Conservation (phyloP, 2,113 vertebrate genomes). For the Lathamus discolor region DNA sequence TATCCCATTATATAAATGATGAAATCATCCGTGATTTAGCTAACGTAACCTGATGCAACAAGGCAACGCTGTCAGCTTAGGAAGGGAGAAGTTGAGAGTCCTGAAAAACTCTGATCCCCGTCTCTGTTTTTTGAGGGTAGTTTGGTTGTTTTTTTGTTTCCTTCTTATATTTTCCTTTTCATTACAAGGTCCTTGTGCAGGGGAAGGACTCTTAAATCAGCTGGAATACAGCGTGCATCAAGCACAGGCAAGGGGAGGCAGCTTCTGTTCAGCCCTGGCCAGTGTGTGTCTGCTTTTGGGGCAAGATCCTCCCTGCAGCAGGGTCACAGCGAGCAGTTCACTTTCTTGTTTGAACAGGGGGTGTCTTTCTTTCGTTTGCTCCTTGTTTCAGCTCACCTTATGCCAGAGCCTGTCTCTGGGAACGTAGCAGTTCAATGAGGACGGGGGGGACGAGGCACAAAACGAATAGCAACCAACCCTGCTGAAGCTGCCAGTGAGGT, state of each 20-base stretch:
- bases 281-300: not conserved
- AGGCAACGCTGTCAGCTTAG: not conserved
- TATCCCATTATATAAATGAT: not conserved
- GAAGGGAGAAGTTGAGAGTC: not conserved
- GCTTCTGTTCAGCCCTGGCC: not conserved
- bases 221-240: not conserved
- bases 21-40: not conserved
- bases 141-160: not conserved
- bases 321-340: not conserved
- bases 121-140: not conserved
- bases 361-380: not conserved
- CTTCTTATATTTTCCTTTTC: not conserved
- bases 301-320: not conserved
- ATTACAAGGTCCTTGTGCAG: not conserved
- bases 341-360: not conserved
- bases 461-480: not conserved
- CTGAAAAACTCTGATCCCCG: not conserved
- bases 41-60: not conserved
- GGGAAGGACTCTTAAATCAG: not conserved
- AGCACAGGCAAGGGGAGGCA: not conserved
- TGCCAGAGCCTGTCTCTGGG: not conserved
- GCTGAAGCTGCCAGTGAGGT: not conserved
- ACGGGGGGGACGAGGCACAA: not conserved
- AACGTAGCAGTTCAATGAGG: not conserved
- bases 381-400: not conserved